Evolutionary conservation across 2,113 vertebrate genomes (phyloP), one percentile per base, ranked within the genome.

Genomic region (Calidris pygmaea): DNA sequence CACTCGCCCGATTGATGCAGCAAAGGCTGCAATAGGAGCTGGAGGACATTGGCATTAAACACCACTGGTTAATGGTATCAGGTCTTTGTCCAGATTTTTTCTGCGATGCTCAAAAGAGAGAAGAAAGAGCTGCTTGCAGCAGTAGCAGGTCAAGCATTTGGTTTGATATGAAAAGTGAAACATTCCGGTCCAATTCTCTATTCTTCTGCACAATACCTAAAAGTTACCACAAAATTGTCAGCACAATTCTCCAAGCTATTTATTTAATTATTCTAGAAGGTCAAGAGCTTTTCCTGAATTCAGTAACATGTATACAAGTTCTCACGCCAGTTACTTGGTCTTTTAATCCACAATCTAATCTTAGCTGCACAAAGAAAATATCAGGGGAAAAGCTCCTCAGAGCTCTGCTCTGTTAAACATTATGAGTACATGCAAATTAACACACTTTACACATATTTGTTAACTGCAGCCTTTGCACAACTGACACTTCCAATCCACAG

Each of bases 381-480:
- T 79, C 24, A 78, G 48, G 56, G 34, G 12, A 83, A 93, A 94
- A 68, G 9, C 15, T 87, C 14, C 70, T 94, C 27, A 68, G 52
- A 96, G 71, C 14, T 74, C 17, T 73, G 11, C 29, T 68, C 24
- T n/a, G 41, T 66, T 86, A 96, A 92, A 56, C 37, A 29, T 89
- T 86, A 89, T 77, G 37, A 90, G 89, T 93, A 91, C 55, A 63
- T 87, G 41, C 34, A 89, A 84, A 95, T 93, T 58, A 95, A 60
- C 47, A 68, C 30, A 62, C 50, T 95, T 90, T 55, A 60, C 74
- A 65, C 56, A 48, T 62, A 83, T 84, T 95, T 93, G 85, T 90
- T 97, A 96, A 94, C 90, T 82, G 91, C 34, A 96, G 62, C 1
- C 35, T 95, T 95, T 95, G 75, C 65, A 77, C 45, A 52, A 89